These are phyloP conservation scores for Dynastes maya DNA, from an alignment of 2,888 invertebrate species.

Conservation along the genomic window DNA sequence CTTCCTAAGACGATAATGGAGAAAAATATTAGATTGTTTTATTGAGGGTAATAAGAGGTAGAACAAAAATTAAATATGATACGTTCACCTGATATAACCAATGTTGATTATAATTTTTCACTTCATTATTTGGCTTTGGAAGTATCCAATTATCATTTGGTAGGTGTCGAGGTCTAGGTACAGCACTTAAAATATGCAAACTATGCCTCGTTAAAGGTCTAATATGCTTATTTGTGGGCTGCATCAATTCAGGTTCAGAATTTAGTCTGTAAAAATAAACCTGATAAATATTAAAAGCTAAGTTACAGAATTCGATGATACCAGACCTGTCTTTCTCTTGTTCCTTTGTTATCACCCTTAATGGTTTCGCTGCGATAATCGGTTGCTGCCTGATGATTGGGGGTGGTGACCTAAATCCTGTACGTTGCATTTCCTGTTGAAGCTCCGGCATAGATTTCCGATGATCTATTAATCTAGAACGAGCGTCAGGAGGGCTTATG, in stretches of 20 bases:
- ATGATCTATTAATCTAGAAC: conserved; percentile 63
- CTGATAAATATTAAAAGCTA: background rate
- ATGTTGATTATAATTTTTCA: conserved; percentile 85
- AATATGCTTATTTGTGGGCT: conserved; percentile 54
- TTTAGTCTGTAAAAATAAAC: conserved; percentile 53
- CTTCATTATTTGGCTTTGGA: conserved; percentile 74
- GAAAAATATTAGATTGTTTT: too few species aligned
- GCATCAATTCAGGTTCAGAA: conserved; percentile 56
- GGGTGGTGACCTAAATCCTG: conserved; percentile 66
- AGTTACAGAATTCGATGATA: conserved; percentile 2
- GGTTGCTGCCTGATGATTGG: conserved; percentile 67
- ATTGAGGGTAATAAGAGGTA: background rate
- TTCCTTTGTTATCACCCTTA: conserved; percentile 67
- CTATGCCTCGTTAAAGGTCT: conserved; percentile 82
- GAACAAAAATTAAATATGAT: conserved; percentile 35
- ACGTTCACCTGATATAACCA: conserved; percentile 87
- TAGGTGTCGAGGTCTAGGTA: conserved; percentile 83
- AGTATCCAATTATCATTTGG: conserved; percentile 83
- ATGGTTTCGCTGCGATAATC: conserved; percentile 74
- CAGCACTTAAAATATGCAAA: conserved; percentile 81
- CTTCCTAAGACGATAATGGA: conserved; percentile 77
- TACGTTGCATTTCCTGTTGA: conserved; percentile 67
- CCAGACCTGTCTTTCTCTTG: conserved; percentile 53
- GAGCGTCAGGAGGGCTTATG: conserved; percentile 52
- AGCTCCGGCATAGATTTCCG: conserved; percentile 68